Base-by-base conservation (phyloP, 2,113 vertebrate species). In the Stegostoma tigrinum region DNA sequence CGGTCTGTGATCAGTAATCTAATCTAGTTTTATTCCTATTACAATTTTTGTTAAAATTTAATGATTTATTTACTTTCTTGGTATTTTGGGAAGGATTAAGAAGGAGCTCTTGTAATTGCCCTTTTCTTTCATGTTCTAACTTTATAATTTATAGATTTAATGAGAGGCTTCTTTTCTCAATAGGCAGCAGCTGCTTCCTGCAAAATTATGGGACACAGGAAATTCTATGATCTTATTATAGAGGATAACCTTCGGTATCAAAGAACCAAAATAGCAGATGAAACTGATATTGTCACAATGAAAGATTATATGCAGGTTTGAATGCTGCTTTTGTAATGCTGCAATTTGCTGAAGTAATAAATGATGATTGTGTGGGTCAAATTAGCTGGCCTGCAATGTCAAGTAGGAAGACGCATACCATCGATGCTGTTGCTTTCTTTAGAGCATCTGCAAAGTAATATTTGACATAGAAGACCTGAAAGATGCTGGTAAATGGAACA, bases 261-360 rank as follows among this genome's bases (percentile, higher is more conserved):
- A 94, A 94, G 87, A n/a, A 96, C 94, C 78, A 96, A 89, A 96
- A 42, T 97, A 96, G 96, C 96, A 96, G 97, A 97, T 85, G 95
- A 96, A 68, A 80, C 90, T 30, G 97, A 98, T 96, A 89, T 97
- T 96, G 96, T 97, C 55, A 97, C 97, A 87, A 34, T 96, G 95
- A 96, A 97, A 96, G 97, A 98, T 96, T 97, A 97, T 45, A 96
- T 97, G 96, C 97, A 97, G 95, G 97, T 97, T 97, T 96, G 97
- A 95, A 96, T 96, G 67, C 21, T 68, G 1, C n/a, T 34, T 45
- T 85, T 85, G 80, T 95, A 78, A 95, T 72, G 42, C 70, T 72
- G 42, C 66, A 70, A 42, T 68, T 95, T 70, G 38, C 23, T 68
- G 27, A 72, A 67, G 17, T 95, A 95, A 70, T 93, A 61, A 27